Evolutionary conservation across 2,797 vertebrate genomes (phyloP), one percentile per base, ranked within the genome.

Genomic region (Chelonia mydas): DNA sequence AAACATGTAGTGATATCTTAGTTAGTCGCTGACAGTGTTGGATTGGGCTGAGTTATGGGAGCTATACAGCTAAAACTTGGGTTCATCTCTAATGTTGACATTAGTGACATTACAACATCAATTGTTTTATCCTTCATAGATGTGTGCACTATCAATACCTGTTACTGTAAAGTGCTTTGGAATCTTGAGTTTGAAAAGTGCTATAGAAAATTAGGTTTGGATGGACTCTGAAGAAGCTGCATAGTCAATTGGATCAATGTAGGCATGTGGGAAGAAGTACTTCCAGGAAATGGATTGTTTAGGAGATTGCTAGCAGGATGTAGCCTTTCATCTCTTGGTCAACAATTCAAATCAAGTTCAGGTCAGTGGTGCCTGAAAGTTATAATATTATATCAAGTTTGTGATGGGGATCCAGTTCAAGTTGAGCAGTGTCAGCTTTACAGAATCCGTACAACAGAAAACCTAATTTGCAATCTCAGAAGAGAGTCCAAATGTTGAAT

Each of bases 81-180:
- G 23, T 50, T 89, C 51, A 31, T 45, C 55, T 45, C 78, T 45
- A 59, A 33, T 45, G 25, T 28, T 76, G 45, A 47, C 12, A 12
- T 49, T 83, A 12, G 79, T 53, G 57, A 50, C 49, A 50, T 50
- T 13, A 11, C 49, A 49, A 50, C 49, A 50, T 50, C 80, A 61
- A 13, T 77, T 28, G 33, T 78, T 68, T 9, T 86, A 45, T 81
- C 65, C 45, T 49, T 86, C 45, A 25, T 57, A 68, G 17, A 17
- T n/a, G 4, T 37, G 16, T 68, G 37, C 5, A 3, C 72, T 47
- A 27, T 21, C 41, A 45, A 76, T 47, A 45, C 41, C 25, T 47
- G 25, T n/a, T n/a, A n/a, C 33, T 68, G 61, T n/a, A n/a, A 68
- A 37, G 61, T 68, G 33, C 77, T 0, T 0, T 16, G 19, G 41